Evolutionary conservation across 2,888 invertebrate genomes (phyloP).

Genomic region (Standfussiana lucernea): DNA sequence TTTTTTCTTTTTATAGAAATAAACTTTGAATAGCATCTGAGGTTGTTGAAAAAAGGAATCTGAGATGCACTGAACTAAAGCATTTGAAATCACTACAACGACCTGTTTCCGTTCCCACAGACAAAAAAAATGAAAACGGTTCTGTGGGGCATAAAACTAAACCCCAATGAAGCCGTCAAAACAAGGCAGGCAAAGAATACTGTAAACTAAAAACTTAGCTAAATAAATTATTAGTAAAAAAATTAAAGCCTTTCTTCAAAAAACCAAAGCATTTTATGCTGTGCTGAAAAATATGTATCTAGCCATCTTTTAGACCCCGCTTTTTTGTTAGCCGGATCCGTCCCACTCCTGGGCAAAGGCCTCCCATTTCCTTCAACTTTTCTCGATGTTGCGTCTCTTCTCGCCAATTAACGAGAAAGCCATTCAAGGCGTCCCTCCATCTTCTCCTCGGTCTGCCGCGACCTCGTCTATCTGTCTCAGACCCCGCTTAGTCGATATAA

Average conservation of each 20-base stretch:
- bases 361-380: neutral
- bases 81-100: neutral
- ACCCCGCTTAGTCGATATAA: neutral
- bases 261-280: neutral
- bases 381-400: neutral
- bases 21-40: neutral
- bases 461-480: neutral
- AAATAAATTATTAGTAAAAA: neutral
- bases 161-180: neutral
- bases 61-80: neutral
- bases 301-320: neutral
- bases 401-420: neutral
- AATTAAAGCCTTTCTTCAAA: neutral
- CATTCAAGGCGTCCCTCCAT: neutral
- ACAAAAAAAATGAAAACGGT: neutral
- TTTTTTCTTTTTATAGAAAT: neutral
- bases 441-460: neutral
- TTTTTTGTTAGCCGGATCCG: fast-evolving
- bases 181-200: neutral
- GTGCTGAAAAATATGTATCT: neutral
- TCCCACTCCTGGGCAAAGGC: neutral
- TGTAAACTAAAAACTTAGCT: no score
- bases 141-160: neutral
- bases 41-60: neutral
- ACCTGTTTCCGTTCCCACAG: neutral